Base-by-base conservation (phyloP, 1,140 invertebrate genomes). In the Probaryconus sp. region DNA sequence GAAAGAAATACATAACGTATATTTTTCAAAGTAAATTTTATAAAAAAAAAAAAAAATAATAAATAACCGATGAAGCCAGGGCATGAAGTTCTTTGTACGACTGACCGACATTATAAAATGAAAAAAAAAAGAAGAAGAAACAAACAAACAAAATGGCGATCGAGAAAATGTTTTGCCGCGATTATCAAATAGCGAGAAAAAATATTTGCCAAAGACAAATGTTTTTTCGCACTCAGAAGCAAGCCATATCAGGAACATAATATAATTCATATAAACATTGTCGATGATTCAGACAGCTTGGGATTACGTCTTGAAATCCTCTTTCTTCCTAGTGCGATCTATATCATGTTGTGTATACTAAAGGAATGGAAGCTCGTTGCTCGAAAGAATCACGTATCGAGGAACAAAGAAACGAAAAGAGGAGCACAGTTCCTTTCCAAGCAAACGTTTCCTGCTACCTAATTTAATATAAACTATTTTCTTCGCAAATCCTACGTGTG, bases 241-340 rank as follows among this genome's bases (percentile, higher is more conserved):
- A n/a, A 50, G 63, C 67, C 70, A 73, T 73, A 73, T 73, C 70
- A 73, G 61, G 42, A 73, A 73, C n/a, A n/a, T n/a, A n/a, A n/a
- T n/a, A n/a, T 53, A 73, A 61, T 73, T 73, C 55, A 68, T 74
- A 60, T 43, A 75, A 61, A 61, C 47, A 60, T 61, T 47, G 48
- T 38, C 60, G 47, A 61, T 70, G 60, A 58, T 65, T 51, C 43
- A 48, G 43, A 58, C 60, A 65, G 47, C 50, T 42, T 51, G 37
- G 48, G 63, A 74, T 68, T 58, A 68, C 65, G 72, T 75, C 72
- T 75, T 75, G 72, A 69, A 75, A 69, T 75, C 72, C 72, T 75
- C 53, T 64, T 69, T 75, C 65, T 75, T 69, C 47, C 47, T 65
- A 42, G 31, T 48, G 40, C 35, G 63, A 63, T 53, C 53, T 75